phyloP scores from a whole-genome alignment of 2,113 vertebrate genomes.

The Alethe diademata region DNA sequence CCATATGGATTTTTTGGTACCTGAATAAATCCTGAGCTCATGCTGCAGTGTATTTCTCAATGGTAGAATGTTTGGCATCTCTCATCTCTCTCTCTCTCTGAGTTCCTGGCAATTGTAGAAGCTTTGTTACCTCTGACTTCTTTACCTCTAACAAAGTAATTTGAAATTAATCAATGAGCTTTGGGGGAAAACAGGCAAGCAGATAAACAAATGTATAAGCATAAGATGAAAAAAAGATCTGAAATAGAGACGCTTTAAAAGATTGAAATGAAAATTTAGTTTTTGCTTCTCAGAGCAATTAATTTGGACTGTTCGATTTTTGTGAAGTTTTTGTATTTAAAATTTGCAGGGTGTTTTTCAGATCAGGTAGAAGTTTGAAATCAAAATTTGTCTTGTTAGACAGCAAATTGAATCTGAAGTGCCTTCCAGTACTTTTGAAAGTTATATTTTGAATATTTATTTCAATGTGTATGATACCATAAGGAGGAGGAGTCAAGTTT shows the following conservation, averaged over 20 bases:
- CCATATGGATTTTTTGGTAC: background rate
- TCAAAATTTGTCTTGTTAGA: background rate
- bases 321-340: background rate
- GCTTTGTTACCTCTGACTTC: background rate
- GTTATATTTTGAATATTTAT: background rate
- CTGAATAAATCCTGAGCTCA: conserved; percentile 2
- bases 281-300: background rate
- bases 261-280: background rate
- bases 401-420: background rate
- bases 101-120: background rate
- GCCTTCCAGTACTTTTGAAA: background rate
- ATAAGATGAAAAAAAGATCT: background rate
- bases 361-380: background rate
- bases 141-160: background rate
- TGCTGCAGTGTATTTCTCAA: background rate
- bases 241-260: background rate
- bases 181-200: background rate
- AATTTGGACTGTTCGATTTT: background rate
- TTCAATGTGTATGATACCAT: background rate
- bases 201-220: background rate
- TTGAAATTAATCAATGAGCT: background rate
- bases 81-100: background rate
- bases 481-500: background rate
- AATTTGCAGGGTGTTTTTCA: background rate
- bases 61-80: background rate